Evolutionary conservation across 1,140 invertebrate genomes (phyloP), one percentile per base, ranked within the genome.

Genomic region (Teleogryllus occipitalis): DNA sequence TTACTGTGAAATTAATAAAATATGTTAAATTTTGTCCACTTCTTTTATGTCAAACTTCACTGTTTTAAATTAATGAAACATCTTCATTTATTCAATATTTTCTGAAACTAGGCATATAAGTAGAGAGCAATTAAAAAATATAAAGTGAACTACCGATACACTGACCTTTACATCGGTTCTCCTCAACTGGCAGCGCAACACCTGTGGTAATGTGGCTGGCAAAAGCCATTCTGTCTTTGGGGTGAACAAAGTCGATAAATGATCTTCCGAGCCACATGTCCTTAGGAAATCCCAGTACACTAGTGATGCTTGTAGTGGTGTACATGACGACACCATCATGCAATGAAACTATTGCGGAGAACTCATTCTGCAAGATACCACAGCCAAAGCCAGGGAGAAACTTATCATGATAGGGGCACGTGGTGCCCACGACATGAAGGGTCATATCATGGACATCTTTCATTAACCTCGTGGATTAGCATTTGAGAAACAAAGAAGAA

Each of bases 181-280:
- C 54, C 18, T 65, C 54, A 2, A 80, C 46, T 15, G 79, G 54
- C 8, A 47, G 18, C 10, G 74, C 85, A n/a, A 86, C 82, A n/a
- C 86, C 86, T 48, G 86, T 87, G 6, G 90, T 89, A 77, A 93
- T 89, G 80, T 91, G 89, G 80, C 89, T 89, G 8, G 89, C 87
- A 80, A 93, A 90, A 14, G 89, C 88, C 14, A 86, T 85, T 46
- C 90, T 88, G 84, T 96, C 95, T 85, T 92, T 93, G 0, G 92
- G 90, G 86, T 96, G 93, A 1, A 97, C 88, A 83, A 96, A 96
- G 83, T 96, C 94, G 78, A 95, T 93, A 82, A 97, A 95, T 7
- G 93, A 94, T 75, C 93, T 87, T 8, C 94, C 94, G n/a, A 94
- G 86, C 92, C 94, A 94, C 89, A 94, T 94, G 79, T 96, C 94